A percentile compares a stretch with the other conserved stretches of the same genome.
Evolutionary conservation across 2,888 invertebrate genomes (phyloP).

Genomic region (Scaptomyza reducta): DNA sequence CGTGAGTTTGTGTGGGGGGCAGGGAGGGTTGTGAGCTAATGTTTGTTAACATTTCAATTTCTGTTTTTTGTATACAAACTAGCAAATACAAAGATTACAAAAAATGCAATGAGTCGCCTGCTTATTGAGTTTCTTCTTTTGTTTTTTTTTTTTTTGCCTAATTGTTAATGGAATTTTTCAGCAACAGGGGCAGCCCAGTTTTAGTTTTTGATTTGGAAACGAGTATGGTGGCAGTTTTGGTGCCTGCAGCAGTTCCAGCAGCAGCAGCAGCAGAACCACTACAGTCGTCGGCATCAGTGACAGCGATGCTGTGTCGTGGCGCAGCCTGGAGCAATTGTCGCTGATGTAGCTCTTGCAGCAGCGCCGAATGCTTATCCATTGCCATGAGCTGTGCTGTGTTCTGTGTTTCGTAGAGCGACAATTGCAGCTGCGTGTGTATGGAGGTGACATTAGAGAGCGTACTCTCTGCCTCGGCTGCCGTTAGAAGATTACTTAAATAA

Average conservation of each 20-base stretch:
- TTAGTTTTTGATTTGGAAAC: conserved; percentile 85
- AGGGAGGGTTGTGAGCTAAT: conserved; percentile 10
- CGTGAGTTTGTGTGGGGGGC: conserved; percentile 6
- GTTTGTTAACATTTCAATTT: conserved; percentile 4
- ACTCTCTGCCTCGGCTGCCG: conserved; percentile 81
- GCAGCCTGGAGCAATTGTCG: conserved; percentile 58
- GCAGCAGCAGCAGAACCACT: conserved; percentile 21
- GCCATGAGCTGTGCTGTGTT: conserved; percentile 73
- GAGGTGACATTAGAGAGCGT: conserved; percentile 84
- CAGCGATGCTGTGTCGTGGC: conserved; percentile 30
- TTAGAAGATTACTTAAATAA: conserved; percentile 73
- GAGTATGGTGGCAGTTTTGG: conserved; percentile 84
- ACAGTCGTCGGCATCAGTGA: conserved; percentile 38
- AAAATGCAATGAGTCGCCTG: conserved; percentile 52
- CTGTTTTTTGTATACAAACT: conserved; percentile 61
- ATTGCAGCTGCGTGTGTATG: conserved; percentile 84
- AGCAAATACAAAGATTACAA: conserved; percentile 74
- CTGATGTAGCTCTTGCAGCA: conserved; percentile 78
- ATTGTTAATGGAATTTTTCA: conserved; percentile 84
- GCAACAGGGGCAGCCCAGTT: conserved; percentile 84
- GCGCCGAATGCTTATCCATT: conserved; percentile 76
- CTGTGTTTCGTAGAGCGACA: conserved; percentile 82
- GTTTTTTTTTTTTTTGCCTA: conserved; percentile 49
- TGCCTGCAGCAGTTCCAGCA: conserved; percentile 43
- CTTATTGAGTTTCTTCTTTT: conserved; percentile 16